Evolutionary conservation across 2,888 invertebrate genomes (phyloP).

Genomic region (Diplolepis rosae): DNA sequence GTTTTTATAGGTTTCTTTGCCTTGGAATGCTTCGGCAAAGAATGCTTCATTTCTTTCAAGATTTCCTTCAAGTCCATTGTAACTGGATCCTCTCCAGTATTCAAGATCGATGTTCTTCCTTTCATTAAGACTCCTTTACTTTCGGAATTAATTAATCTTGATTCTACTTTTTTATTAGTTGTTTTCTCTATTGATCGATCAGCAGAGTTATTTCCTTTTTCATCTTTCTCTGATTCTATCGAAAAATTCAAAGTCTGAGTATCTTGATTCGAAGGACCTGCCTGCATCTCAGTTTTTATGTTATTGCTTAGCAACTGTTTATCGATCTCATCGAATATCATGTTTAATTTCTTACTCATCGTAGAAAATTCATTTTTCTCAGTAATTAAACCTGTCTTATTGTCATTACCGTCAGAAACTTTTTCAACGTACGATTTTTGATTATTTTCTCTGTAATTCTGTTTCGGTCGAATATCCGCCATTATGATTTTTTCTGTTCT

Average conservation of each 20-base stretch:
- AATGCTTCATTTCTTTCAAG: constrained; percentile 86
- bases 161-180: background rate
- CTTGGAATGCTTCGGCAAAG: constrained; percentile 79
- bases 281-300: background rate
- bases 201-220: constrained; percentile 40
- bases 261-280: constrained; percentile 57
- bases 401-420: no score
- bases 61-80: constrained; percentile 78
- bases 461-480: background rate
- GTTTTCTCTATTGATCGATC: constrained; percentile 21
- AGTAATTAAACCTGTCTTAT: background rate
- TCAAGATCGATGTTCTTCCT: constrained; percentile 50
- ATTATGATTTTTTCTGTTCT: background rate
- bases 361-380: constrained; percentile 27
- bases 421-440: background rate
- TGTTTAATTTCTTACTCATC: constrained; percentile 43
- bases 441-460: background rate
- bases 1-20: constrained; percentile 56
- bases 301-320: constrained; percentile 53
- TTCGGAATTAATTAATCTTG: background rate
- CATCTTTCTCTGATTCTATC: constrained; percentile 58
- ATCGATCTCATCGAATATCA: constrained; percentile 65
- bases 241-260: constrained; percentile 62
- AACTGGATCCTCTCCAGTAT: constrained; percentile 57
- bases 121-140: constrained; percentile 12